Base-by-base conservation (phyloP, 2,113 vertebrate genomes). In the Spermophilus dauricus region DNA sequence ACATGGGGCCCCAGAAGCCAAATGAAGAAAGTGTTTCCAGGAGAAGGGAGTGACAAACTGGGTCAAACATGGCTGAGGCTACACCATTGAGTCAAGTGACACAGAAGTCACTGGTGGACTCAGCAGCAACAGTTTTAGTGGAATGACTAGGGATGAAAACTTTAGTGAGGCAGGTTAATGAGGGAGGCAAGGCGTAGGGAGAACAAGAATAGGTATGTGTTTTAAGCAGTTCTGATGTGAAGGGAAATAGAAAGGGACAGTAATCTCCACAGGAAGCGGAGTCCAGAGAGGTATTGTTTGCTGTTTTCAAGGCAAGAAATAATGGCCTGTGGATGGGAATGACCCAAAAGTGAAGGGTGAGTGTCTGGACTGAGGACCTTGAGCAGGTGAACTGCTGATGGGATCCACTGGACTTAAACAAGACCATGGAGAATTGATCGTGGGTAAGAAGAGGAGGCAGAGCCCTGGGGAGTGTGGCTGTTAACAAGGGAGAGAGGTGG, bases 171-270 rank as follows among this genome's bases (percentile, higher is more conserved):
- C 4, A 61, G 17, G 58, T 22, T 22, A 32, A 87, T 53, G 80
- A 53, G 32, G 86, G 32, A 89, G 78, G 22, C 37, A 77, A 32
- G 17, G 42, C n/a, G 28, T 45, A 14, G 34, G 26, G 45, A 69
- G 13, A 86, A 45, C 58, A 81, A 83, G 65, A 28, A 17, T 34
- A 51, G 24, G 9, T 37, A 32, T 12, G 2, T n/a, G 88, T 90
- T 84, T 81, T 61, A 95, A 85, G 65, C 37, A 37, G 24, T 94
- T 67, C 20, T 72, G 24, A 58, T 85, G 32, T 39, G 39, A 86
- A 73, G 45, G 30, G 42, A 91, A 95, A 32, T 2, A 82, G 78
- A 97, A 96, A 91, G 8, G 5, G 8, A 84, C 6, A 53, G 61
- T 39, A 75, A 22, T 69, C 42, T 75, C 51, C 65, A 30, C 34